These are phyloP conservation scores for Lepilemur septentrionalis DNA, from an alignment of 2,797 vertebrate genomes.

Conservation along the genomic window DNA sequence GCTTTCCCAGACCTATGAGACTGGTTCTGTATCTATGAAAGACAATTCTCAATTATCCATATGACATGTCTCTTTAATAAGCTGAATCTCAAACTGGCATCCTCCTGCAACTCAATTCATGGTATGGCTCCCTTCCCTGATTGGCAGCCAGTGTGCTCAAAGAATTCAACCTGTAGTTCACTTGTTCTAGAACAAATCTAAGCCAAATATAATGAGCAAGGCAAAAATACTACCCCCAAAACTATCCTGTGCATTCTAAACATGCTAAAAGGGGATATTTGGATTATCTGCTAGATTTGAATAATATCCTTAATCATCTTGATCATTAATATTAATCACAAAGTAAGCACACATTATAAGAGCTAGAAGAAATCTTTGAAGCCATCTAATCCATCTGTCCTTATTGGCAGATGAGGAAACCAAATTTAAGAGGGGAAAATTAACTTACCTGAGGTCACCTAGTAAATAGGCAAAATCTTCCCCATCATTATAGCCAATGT, in stretches of 20 bases:
- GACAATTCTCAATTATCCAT: slow-evolving; percentile 43
- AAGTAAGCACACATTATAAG: slow-evolving; percentile 36
- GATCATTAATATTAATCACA: slow-evolving; percentile 30
- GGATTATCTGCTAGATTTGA: neutral
- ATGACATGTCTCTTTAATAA: slow-evolving; percentile 3
- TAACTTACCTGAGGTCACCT: neutral
- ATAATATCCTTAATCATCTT: slow-evolving; percentile 29
- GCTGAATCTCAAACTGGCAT: slow-evolving; percentile 32
- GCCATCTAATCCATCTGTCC: neutral
- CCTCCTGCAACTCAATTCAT: slow-evolving; percentile 7
- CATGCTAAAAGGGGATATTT: neutral
- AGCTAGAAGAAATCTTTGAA: slow-evolving; percentile 21
- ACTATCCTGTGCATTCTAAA: neutral
- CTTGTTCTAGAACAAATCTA: slow-evolving; percentile 15
- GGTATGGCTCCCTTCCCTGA: neutral
- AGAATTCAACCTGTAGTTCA: slow-evolving; percentile 28
- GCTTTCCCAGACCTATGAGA: neutral
- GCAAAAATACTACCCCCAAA: slow-evolving; percentile 18
- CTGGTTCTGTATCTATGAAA: slow-evolving; percentile 25
- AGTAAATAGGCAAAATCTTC: neutral
- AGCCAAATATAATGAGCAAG: slow-evolving; percentile 32
- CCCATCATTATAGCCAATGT: neutral
- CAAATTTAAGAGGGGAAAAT: neutral
- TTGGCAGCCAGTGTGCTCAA: slow-evolving; percentile 20
- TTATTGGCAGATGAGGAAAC: slow-evolving; percentile 33